Evolutionary conservation across 2,888 invertebrate genomes (phyloP), one percentile per base, ranked within the genome.

Genomic region (Drosophila crucigera): DNA sequence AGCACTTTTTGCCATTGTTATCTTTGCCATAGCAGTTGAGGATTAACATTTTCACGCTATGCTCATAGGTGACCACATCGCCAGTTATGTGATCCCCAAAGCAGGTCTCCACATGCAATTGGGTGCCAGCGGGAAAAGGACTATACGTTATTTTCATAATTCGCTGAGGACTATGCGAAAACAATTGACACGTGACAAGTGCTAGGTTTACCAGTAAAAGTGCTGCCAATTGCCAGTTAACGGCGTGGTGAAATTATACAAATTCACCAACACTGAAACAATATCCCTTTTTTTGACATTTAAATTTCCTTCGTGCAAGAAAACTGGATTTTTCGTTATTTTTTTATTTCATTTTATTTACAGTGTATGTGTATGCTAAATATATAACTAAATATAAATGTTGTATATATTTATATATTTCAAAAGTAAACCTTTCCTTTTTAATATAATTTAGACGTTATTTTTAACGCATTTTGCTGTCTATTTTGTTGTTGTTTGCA

Each of bases 311-410:
- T 22, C 22, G 9, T 0, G 9, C 16, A 31, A 31, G 6, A 52
- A 53, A 22, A 33, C 53, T 0, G 19, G 9, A 1, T 39, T 19
- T 37, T 56, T 14, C 53, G 47, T 68, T 56, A 58, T 67, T 80
- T 77, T 82, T 86, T 90, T 88, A 85, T 83, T 83, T 82, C 84
- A 83, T 88, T 91, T 91, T 91, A 91, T 91, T 92, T 91, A 91
- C 91, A 91, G 83, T 91, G 80, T 90, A 88, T 82, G 84, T 89
- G 80, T 84, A 91, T 78, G 78, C 80, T 78, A 78, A 78, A 85
- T 91, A 89, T 91, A 91, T 91, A 82, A 89, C 86, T 91, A 91
- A 89, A 90, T 89, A 91, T 91, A 92, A 89, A 89, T 91, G 83
- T 91, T 89, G 82, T 82, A 83, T 85, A 73, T 83, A 79, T 80